Conservation (phyloP, 2,888 invertebrate genomes). For the Parnassius smintheus region DNA sequence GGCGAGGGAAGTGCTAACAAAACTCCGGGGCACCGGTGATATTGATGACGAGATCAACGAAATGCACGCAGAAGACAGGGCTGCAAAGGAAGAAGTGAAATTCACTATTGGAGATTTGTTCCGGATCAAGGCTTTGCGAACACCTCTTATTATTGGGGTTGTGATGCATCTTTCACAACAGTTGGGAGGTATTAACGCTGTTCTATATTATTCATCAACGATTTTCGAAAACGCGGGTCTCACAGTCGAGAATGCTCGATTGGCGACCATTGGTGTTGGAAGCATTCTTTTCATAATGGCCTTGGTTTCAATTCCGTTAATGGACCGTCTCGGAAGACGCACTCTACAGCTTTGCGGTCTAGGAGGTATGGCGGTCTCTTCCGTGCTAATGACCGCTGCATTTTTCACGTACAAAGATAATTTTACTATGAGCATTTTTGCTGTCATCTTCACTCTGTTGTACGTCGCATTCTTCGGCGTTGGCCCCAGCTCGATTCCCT, state of each 20-base stretch:
- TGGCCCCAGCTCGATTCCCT: conserved; percentile 77
- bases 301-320: conserved; percentile 87
- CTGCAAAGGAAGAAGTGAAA: conserved; percentile 63
- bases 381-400: conserved; percentile 84
- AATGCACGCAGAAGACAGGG: conserved; percentile 72
- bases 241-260: conserved; percentile 78
- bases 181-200: conserved; percentile 77
- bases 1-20: conserved; percentile 55
- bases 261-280: conserved; percentile 87
- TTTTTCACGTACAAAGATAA: conserved; percentile 68
- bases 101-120: conserved; percentile 66
- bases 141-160: conserved; percentile 70
- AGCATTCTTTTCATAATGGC: conserved; percentile 88
- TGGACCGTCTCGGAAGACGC: conserved; percentile 86
- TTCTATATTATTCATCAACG: conserved; percentile 86
- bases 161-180: conserved; percentile 79
- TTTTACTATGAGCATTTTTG: conserved; percentile 69
- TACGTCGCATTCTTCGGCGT: conserved; percentile 78
- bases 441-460: conserved; percentile 71
- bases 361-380: conserved; percentile 87
- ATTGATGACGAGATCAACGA: conserved; percentile 74
- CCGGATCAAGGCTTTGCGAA: conserved; percentile 53
- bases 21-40: conserved; percentile 61
- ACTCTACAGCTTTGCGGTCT: conserved; percentile 86
- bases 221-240: conserved; percentile 85